Base-by-base conservation (phyloP, 2,797 vertebrate species). In the Phylloscopus collybita region DNA sequence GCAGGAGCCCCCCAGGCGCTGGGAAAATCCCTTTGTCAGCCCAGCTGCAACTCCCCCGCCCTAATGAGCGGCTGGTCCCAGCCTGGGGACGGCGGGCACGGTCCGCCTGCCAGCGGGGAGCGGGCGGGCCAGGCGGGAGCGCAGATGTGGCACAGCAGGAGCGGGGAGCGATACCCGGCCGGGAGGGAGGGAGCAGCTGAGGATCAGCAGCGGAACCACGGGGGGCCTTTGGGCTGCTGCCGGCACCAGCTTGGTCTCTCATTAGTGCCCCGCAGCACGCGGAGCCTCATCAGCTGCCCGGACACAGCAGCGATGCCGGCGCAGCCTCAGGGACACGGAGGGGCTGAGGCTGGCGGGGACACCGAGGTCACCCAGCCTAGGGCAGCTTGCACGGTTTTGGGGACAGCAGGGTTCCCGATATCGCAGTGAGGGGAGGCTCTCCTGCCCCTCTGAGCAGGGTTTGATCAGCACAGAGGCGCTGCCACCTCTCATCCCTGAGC, bases 11-110 rank as follows among this genome's bases (percentile, higher is more conserved):
- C 56, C 50, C 73, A 6, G 56, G 67, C 92, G 22, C 34, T 67
- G 89, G 81, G 91, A 88, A 67, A 76, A 76, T 80, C 53, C 79
- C 30, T 91, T 96, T 96, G 91, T 94, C 82, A 57, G 32, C 45
- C 53, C 79, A 87, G 84, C 91, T 93, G 92, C 80, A 40, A 0
- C 83, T 42, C 8, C 53, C 65, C 79, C 8, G 45, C 60, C 49
- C 5, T 44, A 70, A 50, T 4, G 34, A 92, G 50, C 54, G 1
- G 15, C 80, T 14, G 1, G 15, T 34, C 34, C 7, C 60, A 36
- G 95, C 38, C 56, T 3, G 9, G n/a, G 84, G 82, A 76, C 87
- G 21, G 2, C 0, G 34, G 73, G 38, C 61, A 23, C 20, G 42
- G 2, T 4, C 54, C 5, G 81, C 7, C 60, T 36, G 83, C 0